Evolutionary conservation across 2,797 vertebrate species (phyloP), one percentile per base, ranked within the genome.

Genomic region (Xyrichtys novacula): DNA sequence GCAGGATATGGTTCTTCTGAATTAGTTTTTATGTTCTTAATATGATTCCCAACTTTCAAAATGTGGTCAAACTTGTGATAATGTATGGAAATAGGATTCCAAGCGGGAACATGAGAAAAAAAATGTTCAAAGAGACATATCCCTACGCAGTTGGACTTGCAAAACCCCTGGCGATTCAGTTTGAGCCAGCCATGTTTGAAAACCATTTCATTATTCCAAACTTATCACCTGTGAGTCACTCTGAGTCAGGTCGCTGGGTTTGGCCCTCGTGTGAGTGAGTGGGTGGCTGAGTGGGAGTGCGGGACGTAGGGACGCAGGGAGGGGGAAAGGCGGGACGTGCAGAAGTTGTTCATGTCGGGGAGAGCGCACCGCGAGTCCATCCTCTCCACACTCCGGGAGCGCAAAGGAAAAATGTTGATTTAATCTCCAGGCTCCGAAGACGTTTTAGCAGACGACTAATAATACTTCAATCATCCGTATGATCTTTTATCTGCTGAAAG

Each of bases 341-440:
- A 71, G 77, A 89, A 89, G 78, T 88, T 90, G 55, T 63, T 78
- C 68, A 74, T 81, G 84, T 73, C 72, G 54, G 71, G 71, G 44
- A 69, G 70, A 69, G 87, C 85, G 89, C 87, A 78, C 82, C 40
- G 58, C 62, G 56, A 53, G 17, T 86, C 85, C 82, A 78, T 72
- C 71, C 74, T 88, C 74, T 78, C 85, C 88, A 76, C 54, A 52
- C 54, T 46, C 60, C 60, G 1, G 47, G 57, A 67, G 78, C 79
- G 81, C 85, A 82, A 39, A 77, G 62, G 48, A 22, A 68, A n/a
- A 55, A 80, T 86, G 56, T 66, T 48, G 15, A 38, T 68, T 7
- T 72, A 15, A 71, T 72, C 32, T 5, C 2, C 34, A 47, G 28
- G 28, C 44, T 80, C 25, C 36, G 2, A 52, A 11, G 32, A 53